Evolutionary conservation across 1,140 invertebrate species (phyloP).

Genomic region (Anoplophora glabripennis): DNA sequence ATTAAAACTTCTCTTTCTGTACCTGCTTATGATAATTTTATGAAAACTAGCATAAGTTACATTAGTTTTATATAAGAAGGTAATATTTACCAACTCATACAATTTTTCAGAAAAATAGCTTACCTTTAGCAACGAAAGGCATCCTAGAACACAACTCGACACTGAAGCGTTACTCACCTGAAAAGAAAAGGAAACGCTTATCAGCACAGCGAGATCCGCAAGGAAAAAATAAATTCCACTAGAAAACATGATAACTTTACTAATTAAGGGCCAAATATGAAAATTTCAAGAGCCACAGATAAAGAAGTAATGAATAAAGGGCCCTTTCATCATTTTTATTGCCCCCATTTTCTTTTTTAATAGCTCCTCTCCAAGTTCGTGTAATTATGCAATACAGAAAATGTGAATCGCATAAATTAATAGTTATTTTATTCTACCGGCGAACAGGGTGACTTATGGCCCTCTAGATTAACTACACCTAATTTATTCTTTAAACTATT

Average conservation of each 20-base stretch:
- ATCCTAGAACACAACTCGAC: too few relatives aligned
- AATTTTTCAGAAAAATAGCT: too few relatives aligned
- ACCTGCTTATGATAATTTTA: too few relatives aligned
- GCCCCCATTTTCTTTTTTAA: slow-evolving; percentile 24
- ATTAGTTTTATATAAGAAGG: too few relatives aligned
- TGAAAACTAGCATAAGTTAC: too few relatives aligned
- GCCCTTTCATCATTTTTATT: slow-evolving; percentile 32
- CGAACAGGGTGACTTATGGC: slow-evolving; percentile 24
- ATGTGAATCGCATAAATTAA: slow-evolving; percentile 31
- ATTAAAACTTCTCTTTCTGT: too few relatives aligned
- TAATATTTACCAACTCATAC: too few relatives aligned
- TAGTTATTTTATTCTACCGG: slow-evolving; percentile 29
- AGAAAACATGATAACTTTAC: too few relatives aligned
- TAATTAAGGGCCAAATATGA: too few relatives aligned
- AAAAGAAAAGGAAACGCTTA: slow-evolving; percentile 9
- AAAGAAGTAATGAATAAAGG: slow-evolving; percentile 23
- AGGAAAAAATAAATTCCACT: too few relatives aligned
- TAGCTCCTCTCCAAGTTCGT: slow-evolving; percentile 26
- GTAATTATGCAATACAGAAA: slow-evolving; percentile 32
- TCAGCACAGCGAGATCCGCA: too few relatives aligned
- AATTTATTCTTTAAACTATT: slow-evolving; percentile 16
- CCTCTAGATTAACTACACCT: slow-evolving; percentile 19
- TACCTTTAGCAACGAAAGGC: too few relatives aligned
- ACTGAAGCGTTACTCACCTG: slow-evolving; percentile 9
- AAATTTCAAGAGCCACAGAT: slow-evolving; percentile 7